These are phyloP conservation scores for Cecropterus lyciades DNA, from an alignment of 1,140 invertebrate genomes.

Conservation along the genomic window DNA sequence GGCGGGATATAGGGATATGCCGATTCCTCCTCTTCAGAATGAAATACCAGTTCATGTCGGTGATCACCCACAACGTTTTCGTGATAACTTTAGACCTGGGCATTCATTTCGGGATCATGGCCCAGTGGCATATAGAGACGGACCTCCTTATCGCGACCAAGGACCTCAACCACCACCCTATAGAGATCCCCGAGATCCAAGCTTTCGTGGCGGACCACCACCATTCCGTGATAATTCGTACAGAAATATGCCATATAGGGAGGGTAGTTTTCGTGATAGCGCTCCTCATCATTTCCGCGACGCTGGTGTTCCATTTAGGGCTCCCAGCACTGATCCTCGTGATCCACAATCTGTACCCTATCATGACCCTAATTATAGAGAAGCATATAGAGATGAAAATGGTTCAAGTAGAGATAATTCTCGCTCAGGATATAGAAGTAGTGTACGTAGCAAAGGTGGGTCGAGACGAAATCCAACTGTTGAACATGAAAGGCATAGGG, in stretches of 20 bases:
- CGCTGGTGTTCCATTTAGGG: conserved; percentile 54
- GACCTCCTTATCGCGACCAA: conserved; percentile 63
- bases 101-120: conserved; percentile 57
- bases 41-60: conserved; percentile 71
- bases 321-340: conserved; percentile 67
- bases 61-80: conserved; percentile 50
- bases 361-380: conserved; percentile 70
- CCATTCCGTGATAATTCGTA: conserved; percentile 71
- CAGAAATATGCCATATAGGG: conserved; percentile 67
- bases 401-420: conserved; percentile 52
- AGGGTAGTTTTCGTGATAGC: conserved; percentile 70
- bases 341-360: conserved; percentile 54
- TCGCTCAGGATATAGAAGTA: conserved; percentile 57
- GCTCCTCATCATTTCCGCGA: conserved; percentile 67
- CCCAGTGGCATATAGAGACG: conserved; percentile 65
- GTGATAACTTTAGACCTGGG: conserved; percentile 59
- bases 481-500: conserved; percentile 69
- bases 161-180: conserved; percentile 50
- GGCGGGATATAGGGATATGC: conserved; percentile 59
- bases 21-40: conserved; percentile 54
- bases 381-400: conserved; percentile 69
- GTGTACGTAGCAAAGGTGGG: conserved; percentile 58
- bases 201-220: conserved; percentile 67
- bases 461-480: conserved; percentile 65
- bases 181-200: conserved; percentile 69